Evolutionary conservation across 2,888 invertebrate genomes (phyloP).

Genomic region (Phortica magna): DNA sequence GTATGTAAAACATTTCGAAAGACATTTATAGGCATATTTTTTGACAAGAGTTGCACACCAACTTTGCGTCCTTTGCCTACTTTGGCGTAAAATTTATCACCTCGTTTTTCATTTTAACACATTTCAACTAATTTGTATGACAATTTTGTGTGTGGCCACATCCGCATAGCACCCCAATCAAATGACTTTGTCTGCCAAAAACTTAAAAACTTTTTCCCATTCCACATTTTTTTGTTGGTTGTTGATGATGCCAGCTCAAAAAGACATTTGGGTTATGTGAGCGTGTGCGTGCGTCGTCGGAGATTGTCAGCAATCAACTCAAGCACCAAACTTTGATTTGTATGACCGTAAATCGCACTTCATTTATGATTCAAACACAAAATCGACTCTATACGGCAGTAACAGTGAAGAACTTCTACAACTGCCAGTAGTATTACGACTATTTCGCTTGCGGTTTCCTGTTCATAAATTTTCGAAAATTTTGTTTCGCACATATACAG

Average conservation of each 20-base stretch:
- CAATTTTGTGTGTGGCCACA: slow-evolving; percentile 57
- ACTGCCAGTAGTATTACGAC: neutral
- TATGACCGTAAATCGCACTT: slow-evolving; percentile 71
- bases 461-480: slow-evolving; percentile 69
- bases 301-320: slow-evolving; percentile 69
- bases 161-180: slow-evolving; percentile 32
- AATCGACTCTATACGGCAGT: neutral
- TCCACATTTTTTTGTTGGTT: neutral
- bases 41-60: slow-evolving; percentile 6
- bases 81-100: slow-evolving; percentile 55
- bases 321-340: slow-evolving; percentile 72
- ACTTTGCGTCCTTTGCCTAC: neutral
- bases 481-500: slow-evolving; percentile 16
- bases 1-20: neutral
- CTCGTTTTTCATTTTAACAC: slow-evolving; percentile 56
- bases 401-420: neutral
- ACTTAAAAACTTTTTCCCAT: slow-evolving; percentile 33
- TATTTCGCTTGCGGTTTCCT: slow-evolving; percentile 64
- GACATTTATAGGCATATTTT: neutral
- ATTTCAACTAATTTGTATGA: slow-evolving; percentile 62
- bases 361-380: slow-evolving; percentile 62
- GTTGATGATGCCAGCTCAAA: slow-evolving; percentile 42
- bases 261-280: slow-evolving; percentile 37
- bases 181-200: slow-evolving; percentile 41
- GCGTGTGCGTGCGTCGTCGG: neutral